Percentiles rank a stretch among this genome's conserved stretches.
Conservation (phyloP, 2,888 invertebrate species). For the Apamea sordens region DNA sequence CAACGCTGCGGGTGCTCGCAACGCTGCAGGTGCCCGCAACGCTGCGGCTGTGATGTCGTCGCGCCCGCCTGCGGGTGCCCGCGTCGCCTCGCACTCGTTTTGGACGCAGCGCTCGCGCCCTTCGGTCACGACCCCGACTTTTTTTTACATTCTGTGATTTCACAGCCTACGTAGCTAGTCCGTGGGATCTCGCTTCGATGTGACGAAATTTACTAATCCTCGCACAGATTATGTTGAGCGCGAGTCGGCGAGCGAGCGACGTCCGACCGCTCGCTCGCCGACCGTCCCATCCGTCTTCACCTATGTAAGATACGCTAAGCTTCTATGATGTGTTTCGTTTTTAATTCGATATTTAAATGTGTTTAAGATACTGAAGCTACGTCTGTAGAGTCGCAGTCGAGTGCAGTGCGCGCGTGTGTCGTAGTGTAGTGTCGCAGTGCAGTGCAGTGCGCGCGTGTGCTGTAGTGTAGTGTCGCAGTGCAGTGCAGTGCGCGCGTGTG, state of each 20-base stretch:
- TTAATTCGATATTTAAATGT: slow-evolving; percentile 48
- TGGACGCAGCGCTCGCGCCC: background rate
- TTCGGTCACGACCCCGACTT: slow-evolving; percentile 3
- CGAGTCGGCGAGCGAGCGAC: slow-evolving; percentile 31
- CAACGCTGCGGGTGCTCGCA: no score
- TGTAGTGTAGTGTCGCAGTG: background rate
- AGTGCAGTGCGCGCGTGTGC: no score
- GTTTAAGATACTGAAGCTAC: slow-evolving; percentile 52
- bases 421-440: background rate
- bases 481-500: background rate
- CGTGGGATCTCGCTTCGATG: slow-evolving; percentile 48
- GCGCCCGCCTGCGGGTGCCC: no score
- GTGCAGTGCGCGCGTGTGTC: no score
- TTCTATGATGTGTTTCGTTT: slow-evolving; percentile 61
- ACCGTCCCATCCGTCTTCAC: slow-evolving; percentile 47
- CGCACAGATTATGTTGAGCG: slow-evolving; percentile 30
- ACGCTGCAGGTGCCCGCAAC: background rate
- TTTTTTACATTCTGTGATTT: slow-evolving; percentile 46
- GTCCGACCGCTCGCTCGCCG: slow-evolving; percentile 46
- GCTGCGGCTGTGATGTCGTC: no score
- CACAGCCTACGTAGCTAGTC: slow-evolving; percentile 45
- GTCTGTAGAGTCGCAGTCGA: no score
- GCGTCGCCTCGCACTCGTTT: background rate
- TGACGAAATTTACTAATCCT: slow-evolving; percentile 49
- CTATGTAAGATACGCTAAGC: slow-evolving; percentile 64